Evolutionary conservation across 2,888 invertebrate species (phyloP).

Genomic region (Perizoma flavofasciatum): DNA sequence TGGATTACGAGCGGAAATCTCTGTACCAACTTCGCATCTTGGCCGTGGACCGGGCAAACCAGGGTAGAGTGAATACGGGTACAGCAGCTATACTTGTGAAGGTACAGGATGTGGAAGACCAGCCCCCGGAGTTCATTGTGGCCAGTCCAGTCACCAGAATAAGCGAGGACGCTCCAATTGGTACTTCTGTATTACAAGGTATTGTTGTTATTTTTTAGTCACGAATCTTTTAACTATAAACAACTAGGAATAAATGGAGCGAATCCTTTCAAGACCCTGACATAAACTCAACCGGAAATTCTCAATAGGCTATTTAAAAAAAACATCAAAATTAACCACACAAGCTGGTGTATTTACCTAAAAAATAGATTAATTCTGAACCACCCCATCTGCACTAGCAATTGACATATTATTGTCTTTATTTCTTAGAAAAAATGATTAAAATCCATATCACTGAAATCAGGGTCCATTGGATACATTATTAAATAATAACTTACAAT

Average conservation of each 20-base stretch:
- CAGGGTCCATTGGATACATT: no score
- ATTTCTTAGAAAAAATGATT: no score
- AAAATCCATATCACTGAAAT: no score
- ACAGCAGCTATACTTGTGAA: constrained; percentile 94
- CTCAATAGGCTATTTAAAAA: no score
- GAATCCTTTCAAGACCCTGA: no score
- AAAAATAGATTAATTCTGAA: no score
- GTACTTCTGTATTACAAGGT: constrained; percentile 93
- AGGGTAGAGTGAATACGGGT: constrained; percentile 93
- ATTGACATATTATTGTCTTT: no score
- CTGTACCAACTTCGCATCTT: constrained; percentile 93
- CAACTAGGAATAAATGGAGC: background rate
- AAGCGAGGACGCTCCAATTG: constrained; percentile 92
- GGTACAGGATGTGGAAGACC: constrained; percentile 94
- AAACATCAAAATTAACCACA: no score
- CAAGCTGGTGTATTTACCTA: no score
- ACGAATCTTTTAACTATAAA: background rate
- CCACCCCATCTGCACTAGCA: no score
- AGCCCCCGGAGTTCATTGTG: constrained; percentile 94
- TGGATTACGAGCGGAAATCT: constrained; percentile 95
- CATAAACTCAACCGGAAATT: no score
- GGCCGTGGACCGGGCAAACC: constrained; percentile 93
- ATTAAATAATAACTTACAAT: no score
- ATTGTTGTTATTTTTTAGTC: constrained; percentile 24
- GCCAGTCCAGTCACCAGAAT: constrained; percentile 94